A percentile compares a stretch with the other conserved stretches of the same genome.
Conservation (phyloP, 2,113 vertebrate species). For the Cyanoderma ruficeps region DNA sequence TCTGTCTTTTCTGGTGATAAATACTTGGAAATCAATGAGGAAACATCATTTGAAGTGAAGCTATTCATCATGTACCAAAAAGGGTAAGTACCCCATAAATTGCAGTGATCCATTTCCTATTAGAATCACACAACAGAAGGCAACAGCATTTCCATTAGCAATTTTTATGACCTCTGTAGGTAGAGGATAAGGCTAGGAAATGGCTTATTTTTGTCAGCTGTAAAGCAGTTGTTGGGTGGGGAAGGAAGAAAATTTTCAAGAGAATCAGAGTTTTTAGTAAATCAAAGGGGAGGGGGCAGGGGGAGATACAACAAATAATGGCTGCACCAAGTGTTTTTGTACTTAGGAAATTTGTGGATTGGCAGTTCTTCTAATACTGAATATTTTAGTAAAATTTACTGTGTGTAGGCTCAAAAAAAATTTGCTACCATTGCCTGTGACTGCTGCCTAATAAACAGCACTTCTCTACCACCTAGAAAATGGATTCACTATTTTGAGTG, state of each 20-base stretch:
- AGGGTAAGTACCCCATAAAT: constrained; percentile 78
- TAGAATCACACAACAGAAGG: constrained; percentile 77
- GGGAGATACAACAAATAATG: not conserved
- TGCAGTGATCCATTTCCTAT: constrained; percentile 79
- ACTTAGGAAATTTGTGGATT: not conserved
- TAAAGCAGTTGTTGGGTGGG: constrained; percentile 63
- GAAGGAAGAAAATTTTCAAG: constrained; percentile 49
- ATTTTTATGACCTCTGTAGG: constrained; percentile 74
- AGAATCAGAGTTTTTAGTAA: not conserved
- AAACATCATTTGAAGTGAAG: constrained; percentile 78
- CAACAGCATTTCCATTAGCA: constrained; percentile 73
- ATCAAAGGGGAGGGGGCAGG: not conserved
- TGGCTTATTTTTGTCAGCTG: constrained; percentile 71
- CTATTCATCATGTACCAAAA: constrained; percentile 75
- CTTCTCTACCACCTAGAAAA: not conserved
- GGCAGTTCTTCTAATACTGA: not conserved
- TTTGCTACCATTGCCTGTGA: not conserved
- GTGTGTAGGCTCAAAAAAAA: not conserved
- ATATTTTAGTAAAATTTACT: not conserved
- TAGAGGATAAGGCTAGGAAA: constrained; percentile 73
- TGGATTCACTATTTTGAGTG: not conserved
- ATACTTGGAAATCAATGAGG: constrained; percentile 73
- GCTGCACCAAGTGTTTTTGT: not conserved
- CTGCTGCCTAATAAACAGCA: not conserved
- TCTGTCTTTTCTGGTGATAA: constrained; percentile 63